Percentiles rank a stretch among this genome's conserved stretches.
phyloP scores from a whole-genome alignment of 2,888 invertebrate species.

The Biston betularia region DNA sequence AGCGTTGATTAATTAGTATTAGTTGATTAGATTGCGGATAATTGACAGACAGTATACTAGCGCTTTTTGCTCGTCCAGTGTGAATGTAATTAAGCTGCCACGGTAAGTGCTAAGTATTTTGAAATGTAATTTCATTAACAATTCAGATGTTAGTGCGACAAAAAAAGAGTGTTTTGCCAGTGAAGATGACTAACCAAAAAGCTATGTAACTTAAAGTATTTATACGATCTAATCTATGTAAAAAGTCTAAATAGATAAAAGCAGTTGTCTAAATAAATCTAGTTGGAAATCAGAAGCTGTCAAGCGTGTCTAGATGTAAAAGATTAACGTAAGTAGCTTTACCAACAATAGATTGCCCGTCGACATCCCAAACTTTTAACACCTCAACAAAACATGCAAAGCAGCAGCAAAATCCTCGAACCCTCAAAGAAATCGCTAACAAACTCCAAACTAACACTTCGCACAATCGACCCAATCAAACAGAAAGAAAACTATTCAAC shows the following conservation, averaged over 20 bases:
- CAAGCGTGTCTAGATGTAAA: conserved; percentile 1
- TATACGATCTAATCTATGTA: not conserved
- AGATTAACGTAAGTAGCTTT: conserved; percentile 18
- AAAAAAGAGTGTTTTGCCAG: not conserved
- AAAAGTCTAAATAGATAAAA: not conserved
- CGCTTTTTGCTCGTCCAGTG: conserved; percentile 35
- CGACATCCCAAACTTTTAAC: conserved; percentile 40
- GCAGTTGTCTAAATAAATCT: not conserved
- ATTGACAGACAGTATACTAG: conserved; percentile 51
- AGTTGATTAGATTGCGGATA: conserved; percentile 65
- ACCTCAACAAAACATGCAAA: conserved; percentile 47
- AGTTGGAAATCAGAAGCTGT: not conserved
- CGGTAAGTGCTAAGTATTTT: conserved; percentile 29
- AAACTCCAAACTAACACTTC: conserved; percentile 68
- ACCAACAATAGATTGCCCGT: conserved; percentile 32
- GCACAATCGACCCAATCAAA: conserved; percentile 84
- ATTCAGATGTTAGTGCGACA: not conserved
- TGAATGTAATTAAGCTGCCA: conserved; percentile 19
- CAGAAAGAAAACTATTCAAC: conserved; percentile 76
- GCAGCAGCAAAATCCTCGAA: conserved; percentile 50
- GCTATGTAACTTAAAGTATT: not conserved
- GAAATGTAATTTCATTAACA: not conserved
- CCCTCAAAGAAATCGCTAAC: conserved; percentile 64
- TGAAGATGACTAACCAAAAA: not conserved
- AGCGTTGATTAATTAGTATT: conserved; percentile 63